A percentile compares a stretch with the other conserved stretches of the same genome.
Conservation (phyloP, 2,113 vertebrate species). For the Lasiurus cinereus region DNA sequence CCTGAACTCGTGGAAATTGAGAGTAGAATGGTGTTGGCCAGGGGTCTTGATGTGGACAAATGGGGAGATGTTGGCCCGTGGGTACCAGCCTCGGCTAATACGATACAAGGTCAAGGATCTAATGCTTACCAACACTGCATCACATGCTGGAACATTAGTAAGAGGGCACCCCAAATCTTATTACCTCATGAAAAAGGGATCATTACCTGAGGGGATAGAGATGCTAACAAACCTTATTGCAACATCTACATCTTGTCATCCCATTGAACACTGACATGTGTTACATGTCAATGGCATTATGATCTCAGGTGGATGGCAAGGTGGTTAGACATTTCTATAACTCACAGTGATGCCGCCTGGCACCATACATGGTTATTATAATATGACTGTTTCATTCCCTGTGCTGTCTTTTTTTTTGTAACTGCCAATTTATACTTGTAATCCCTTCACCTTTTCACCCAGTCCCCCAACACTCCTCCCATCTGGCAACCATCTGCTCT, state of each 20-base stretch:
- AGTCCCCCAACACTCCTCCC: not conserved
- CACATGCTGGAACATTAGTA: not conserved
- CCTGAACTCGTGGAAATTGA: not conserved
- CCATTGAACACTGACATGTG: not conserved
- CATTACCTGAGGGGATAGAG: not conserved
- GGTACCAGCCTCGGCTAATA: not conserved
- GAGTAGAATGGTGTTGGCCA: not conserved
- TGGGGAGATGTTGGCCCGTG: not conserved
- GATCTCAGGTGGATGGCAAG: not conserved
- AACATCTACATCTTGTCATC: not conserved
- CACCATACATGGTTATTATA: not conserved
- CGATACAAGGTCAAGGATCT: not conserved
- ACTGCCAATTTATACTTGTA: not conserved
- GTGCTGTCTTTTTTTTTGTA: not conserved
- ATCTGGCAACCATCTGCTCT: not conserved
- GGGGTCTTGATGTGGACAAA: not conserved
- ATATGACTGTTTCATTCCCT: not conserved
- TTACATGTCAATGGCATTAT: not conserved
- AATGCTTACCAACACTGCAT: not conserved
- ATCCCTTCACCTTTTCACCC: not conserved
- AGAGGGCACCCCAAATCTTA: not conserved
- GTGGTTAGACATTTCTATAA: not conserved
- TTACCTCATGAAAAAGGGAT: not conserved
- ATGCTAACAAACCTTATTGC: not conserved
- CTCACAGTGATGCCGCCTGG: not conserved